Evolutionary conservation across 1,140 invertebrate genomes (phyloP).

Genomic region (Cataglyphis hispanica): DNA sequence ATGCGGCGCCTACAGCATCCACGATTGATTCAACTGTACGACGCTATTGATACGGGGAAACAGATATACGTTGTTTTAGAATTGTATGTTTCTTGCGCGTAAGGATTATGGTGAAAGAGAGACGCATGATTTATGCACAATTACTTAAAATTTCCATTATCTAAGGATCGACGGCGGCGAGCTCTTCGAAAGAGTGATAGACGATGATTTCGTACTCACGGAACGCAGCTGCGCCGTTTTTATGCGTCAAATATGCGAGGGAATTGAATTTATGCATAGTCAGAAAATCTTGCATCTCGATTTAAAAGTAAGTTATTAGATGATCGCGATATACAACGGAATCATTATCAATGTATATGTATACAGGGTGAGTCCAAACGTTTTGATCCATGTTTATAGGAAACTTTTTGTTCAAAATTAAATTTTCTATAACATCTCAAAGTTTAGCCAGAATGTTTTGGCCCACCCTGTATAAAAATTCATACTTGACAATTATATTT

Average conservation of each 20-base stretch:
- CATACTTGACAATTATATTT: neutral
- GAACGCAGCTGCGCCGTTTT: conserved; percentile 98
- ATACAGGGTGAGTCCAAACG: too few species aligned
- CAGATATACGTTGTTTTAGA: conserved; percentile 98
- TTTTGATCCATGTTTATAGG: too few species aligned
- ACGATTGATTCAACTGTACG: conserved; percentile 97
- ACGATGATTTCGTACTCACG: conserved; percentile 98
- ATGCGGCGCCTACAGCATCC: conserved; percentile 98
- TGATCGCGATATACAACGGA: too few species aligned
- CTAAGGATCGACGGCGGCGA: conserved; percentile 96
- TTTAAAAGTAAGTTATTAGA: conserved; percentile 92
- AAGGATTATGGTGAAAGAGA: conserved; percentile 18
- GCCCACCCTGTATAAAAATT: too few species aligned
- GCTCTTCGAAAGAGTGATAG: conserved; percentile 98
- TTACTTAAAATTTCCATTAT: conserved; percentile 45
- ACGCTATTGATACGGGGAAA: conserved; percentile 96
- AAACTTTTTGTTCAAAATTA: too few species aligned
- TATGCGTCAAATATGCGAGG: conserved; percentile 98
- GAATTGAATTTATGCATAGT: conserved; percentile 97
- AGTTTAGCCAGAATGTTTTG: too few species aligned
- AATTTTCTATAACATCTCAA: too few species aligned
- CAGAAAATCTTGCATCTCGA: conserved; percentile 98
- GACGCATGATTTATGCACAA: neutral
- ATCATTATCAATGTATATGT: too few species aligned
- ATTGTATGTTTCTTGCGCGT: conserved; percentile 91